Evolutionary conservation across 1,140 invertebrate genomes (phyloP).

Genomic region (Drosophila navojoa): DNA sequence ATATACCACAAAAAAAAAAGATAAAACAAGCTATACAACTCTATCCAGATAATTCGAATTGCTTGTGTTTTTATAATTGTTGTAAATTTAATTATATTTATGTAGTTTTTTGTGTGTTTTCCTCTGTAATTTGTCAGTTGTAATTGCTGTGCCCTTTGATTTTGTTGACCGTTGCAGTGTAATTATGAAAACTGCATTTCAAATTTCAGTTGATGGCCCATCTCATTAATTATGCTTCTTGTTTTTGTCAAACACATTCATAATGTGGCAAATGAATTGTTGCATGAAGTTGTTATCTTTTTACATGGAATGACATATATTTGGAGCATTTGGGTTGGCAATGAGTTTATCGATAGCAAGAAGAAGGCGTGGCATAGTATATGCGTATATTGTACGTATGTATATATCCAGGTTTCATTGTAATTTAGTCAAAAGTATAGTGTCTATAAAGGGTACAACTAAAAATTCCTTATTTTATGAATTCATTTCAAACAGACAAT

Average conservation of each 20-base stretch:
- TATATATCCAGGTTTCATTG: no score
- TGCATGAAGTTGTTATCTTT: background rate
- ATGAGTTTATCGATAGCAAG: no score
- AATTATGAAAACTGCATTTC: constrained; percentile 35
- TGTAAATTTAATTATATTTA: constrained; percentile 39
- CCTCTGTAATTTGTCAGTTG: constrained; percentile 69
- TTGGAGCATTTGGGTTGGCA: no score
- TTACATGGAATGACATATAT: no score
- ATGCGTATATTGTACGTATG: no score
- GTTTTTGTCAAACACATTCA: background rate
- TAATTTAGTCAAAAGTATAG: no score
- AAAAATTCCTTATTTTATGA: no score
- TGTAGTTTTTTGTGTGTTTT: constrained; percentile 10
- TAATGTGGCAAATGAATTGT: background rate
- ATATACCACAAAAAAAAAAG: constrained; percentile 63
- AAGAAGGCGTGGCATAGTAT: no score
- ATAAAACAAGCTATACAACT: constrained; percentile 29
- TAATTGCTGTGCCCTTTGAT: constrained; percentile 68
- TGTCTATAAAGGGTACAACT: no score
- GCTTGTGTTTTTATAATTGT: constrained; percentile 47
- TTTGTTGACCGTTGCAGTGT: constrained; percentile 64
- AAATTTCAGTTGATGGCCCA: background rate
- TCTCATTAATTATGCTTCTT: background rate
- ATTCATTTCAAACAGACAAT: no score
- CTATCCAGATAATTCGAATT: background rate